Conservation (phyloP, 2,888 invertebrate species). For the Cyaniris semiargus region DNA sequence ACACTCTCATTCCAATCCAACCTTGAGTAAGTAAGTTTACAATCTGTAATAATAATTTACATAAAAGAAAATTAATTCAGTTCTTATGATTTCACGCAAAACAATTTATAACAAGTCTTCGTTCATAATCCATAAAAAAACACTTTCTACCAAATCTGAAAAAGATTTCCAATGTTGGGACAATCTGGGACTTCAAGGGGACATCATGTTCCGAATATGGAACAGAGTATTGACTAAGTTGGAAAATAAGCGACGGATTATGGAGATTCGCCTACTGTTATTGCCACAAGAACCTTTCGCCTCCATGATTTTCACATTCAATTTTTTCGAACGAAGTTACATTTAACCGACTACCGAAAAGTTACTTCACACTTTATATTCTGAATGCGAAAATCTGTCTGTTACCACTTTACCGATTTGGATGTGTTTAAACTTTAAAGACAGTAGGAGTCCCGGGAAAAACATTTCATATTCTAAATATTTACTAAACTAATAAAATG, state of each 20-base stretch:
- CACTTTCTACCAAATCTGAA: background rate
- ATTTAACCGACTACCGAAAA: background rate
- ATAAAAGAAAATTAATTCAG: no score
- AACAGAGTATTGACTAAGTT: background rate
- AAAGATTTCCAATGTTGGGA: background rate
- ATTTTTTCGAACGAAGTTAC: background rate
- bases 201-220: background rate
- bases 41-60: no score
- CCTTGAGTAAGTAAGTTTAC: no score
- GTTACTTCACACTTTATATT: background rate
- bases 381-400: background rate
- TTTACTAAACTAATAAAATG: no score
- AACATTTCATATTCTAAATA: no score
- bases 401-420: background rate
- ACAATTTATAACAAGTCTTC: no score
- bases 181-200: background rate
- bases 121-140: no score
- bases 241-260: background rate
- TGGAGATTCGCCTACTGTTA: constrained; percentile 10
- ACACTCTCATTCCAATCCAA: no score
- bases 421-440: no score
- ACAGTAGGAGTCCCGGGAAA: no score
- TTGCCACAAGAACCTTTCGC: background rate
- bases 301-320: background rate
- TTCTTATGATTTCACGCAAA: no score